Evolutionary conservation across 2,797 vertebrate genomes (phyloP).

Genomic region (Amblyraja radiata): DNA sequence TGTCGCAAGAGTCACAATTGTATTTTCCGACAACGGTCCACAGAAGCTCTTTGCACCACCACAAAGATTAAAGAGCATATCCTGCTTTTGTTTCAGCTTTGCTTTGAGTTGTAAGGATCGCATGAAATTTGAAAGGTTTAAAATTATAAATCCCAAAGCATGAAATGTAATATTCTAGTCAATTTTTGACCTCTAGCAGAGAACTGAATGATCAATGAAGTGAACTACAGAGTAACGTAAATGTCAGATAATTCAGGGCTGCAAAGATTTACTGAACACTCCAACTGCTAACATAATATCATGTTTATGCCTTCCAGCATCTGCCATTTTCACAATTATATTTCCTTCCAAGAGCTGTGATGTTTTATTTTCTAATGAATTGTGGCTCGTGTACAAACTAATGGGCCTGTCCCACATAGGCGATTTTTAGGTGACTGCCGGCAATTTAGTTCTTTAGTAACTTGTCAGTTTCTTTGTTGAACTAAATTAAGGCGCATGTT

Average conservation of each 20-base stretch:
- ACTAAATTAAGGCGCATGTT: no score
- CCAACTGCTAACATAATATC: background rate
- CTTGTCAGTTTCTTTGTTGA: no score
- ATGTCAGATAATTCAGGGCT: background rate
- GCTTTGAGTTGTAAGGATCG: no score
- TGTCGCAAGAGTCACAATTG: no score
- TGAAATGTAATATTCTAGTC: background rate
- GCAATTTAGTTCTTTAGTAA: no score
- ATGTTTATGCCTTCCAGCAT: constrained; percentile 9
- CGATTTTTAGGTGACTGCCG: no score
- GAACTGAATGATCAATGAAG: background rate
- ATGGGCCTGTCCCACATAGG: no score
- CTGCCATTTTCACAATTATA: constrained; percentile 5
- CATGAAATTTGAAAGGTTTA: background rate
- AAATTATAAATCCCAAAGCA: background rate
- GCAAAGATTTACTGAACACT: constrained; percentile 3
- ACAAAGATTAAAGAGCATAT: background rate
- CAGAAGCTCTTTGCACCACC: no score
- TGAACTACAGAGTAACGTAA: constrained; percentile 14
- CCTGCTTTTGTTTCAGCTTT: background rate
- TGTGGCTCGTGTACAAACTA: background rate
- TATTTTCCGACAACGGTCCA: no score
- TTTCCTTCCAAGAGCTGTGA: background rate
- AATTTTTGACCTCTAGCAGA: no score
- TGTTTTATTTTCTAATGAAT: background rate